A percentile compares a stretch with the other conserved stretches of the same genome.
Evolutionary conservation across 2,797 vertebrate species (phyloP).

Genomic region (Cyprinella venusta): DNA sequence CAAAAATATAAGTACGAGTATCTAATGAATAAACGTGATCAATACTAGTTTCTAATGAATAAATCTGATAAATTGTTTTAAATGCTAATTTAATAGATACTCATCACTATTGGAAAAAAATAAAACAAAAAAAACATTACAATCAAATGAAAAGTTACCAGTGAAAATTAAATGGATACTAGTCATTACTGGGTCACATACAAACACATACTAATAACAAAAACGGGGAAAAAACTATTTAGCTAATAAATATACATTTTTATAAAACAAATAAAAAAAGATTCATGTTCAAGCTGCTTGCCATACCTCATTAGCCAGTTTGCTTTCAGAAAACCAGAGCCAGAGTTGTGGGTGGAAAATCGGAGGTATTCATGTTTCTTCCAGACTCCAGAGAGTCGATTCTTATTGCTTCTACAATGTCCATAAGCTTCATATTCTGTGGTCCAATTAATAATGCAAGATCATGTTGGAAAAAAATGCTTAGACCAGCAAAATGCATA

Average conservation of each 20-base stretch:
- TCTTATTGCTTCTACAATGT: constrained; percentile 2
- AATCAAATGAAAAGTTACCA: not conserved
- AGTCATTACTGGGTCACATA: not conserved
- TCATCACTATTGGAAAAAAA: not conserved
- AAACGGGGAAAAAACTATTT: not conserved
- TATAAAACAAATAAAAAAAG: not conserved
- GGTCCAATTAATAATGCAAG: not conserved
- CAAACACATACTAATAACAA: not conserved
- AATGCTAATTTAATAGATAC: not conserved
- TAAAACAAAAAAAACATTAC: not conserved
- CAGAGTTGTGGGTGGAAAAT: constrained; percentile 11
- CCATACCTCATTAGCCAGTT: constrained; percentile 13
- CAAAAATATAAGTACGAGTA: not conserved
- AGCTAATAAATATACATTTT: not conserved
- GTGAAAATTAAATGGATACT: not conserved
- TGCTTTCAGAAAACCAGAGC: constrained; percentile 17
- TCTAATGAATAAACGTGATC: not conserved
- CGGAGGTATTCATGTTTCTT: not conserved
- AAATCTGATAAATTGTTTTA: not conserved
- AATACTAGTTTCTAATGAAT: not conserved
- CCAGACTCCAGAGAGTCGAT: not conserved
- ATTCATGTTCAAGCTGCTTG: not conserved
- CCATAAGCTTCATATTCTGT: not conserved
- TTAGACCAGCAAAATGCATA: constrained; percentile 60
- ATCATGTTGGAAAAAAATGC: constrained; percentile 47